A percentile compares a stretch with the other conserved stretches of the same genome.
Evolutionary conservation across 2,797 vertebrate species (phyloP).

Genomic region (Lagodon rhomboides): DNA sequence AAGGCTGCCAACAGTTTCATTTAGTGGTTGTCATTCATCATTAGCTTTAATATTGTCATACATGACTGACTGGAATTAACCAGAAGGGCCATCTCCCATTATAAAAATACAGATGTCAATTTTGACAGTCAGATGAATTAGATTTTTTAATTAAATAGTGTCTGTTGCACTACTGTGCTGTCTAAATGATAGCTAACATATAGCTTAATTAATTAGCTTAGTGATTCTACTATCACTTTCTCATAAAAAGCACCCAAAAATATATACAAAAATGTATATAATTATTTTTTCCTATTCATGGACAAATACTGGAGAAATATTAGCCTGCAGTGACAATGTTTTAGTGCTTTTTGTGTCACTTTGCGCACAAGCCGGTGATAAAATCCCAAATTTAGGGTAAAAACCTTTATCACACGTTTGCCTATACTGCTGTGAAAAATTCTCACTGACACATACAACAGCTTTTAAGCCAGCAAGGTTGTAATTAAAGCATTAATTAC

Average conservation of each 20-base stretch:
- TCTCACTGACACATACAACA: neutral
- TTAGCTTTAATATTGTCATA: neutral
- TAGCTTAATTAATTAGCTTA: neutral
- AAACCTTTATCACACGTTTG: neutral
- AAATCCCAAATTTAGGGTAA: neutral
- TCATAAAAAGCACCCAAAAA: neutral
- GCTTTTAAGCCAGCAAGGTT: neutral
- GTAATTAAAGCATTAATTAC: constrained; percentile 2
- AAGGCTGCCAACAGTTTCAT: neutral
- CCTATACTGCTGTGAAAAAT: neutral
- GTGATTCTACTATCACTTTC: neutral
- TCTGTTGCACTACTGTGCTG: neutral
- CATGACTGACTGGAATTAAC: neutral
- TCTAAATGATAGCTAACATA: neutral
- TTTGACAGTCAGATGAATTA: neutral
- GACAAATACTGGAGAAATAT: neutral
- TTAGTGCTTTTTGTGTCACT: neutral
- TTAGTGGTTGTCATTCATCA: constrained; percentile 6
- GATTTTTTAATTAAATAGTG: neutral
- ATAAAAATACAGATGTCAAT: constrained; percentile 1
- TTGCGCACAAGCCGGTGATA: neutral
- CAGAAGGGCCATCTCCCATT: neutral
- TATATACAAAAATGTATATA: neutral
- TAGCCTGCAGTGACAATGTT: neutral
- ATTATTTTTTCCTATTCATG: neutral